Percentiles rank a stretch among this genome's conserved stretches.
Evolutionary conservation across 2,113 vertebrate genomes (phyloP).

Genomic region (Glaucidium brasilianum): DNA sequence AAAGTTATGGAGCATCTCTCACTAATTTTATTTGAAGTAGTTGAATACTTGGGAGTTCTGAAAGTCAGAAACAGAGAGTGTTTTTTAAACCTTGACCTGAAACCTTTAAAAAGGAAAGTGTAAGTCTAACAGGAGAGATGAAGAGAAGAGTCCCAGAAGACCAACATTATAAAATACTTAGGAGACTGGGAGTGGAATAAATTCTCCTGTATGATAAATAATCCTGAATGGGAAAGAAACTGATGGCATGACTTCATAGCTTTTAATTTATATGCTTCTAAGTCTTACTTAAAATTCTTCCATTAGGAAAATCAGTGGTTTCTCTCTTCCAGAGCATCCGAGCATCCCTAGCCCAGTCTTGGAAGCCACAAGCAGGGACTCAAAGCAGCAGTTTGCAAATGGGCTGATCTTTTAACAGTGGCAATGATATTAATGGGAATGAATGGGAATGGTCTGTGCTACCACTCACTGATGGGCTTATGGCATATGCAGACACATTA

Average conservation of each 20-base stretch:
- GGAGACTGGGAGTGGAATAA: fast-evolving
- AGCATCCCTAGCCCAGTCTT: background rate
- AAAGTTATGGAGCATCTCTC: background rate
- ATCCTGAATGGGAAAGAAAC: background rate
- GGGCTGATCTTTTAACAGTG: background rate
- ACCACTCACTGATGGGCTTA: background rate
- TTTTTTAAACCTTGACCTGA: background rate
- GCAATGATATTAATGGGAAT: background rate
- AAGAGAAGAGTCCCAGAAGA: background rate
- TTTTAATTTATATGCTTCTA: background rate
- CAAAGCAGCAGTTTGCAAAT: background rate
- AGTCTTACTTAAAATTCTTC: background rate
- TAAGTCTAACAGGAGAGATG: background rate
- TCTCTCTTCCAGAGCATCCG: background rate
- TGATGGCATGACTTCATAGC: background rate
- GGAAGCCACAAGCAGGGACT: background rate
- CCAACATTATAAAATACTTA: background rate
- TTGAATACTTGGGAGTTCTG: background rate
- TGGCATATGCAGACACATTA: background rate
- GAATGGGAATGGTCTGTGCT: background rate
- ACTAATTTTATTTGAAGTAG: background rate
- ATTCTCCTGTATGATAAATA: background rate
- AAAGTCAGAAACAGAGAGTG: background rate
- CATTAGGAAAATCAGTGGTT: background rate
- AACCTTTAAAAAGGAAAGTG: background rate